Percentiles rank a stretch among this genome's conserved stretches.
Conservation (phyloP, 2,888 invertebrate genomes). For the Idaea biselata region DNA sequence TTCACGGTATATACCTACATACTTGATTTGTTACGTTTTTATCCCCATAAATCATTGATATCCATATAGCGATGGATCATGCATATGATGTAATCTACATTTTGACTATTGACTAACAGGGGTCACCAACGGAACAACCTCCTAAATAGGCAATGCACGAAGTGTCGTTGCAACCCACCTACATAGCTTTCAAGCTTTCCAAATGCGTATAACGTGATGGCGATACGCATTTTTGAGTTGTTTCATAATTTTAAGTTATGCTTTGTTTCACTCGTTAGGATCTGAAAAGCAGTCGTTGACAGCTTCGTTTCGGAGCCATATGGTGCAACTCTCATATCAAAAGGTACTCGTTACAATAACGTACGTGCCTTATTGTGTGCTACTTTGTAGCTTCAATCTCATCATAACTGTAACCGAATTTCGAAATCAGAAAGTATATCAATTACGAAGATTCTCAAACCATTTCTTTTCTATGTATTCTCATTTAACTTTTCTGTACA, state of each 20-base stretch:
- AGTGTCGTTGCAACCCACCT: slow-evolving; percentile 54
- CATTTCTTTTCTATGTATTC: background rate
- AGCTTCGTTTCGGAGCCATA: slow-evolving; percentile 26
- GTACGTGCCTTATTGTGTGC: background rate
- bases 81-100: slow-evolving; percentile 59
- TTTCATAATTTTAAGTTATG: too few relatives aligned
- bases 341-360: slow-evolving; percentile 14
- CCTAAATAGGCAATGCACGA: slow-evolving; percentile 70
- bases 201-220: slow-evolving; percentile 35
- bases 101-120: slow-evolving; percentile 47
- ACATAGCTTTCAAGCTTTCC: slow-evolving; percentile 34
- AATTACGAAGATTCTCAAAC: background rate
- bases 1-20: slow-evolving; percentile 10
- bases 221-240: background rate
- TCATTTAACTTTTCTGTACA: background rate
- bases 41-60: slow-evolving; percentile 38
- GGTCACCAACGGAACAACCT: slow-evolving; percentile 52
- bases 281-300: slow-evolving; percentile 25
- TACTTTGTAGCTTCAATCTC: background rate
- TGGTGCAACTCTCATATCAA: slow-evolving; percentile 20
- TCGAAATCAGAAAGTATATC: background rate
- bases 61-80: slow-evolving; percentile 39
- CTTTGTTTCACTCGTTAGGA: slow-evolving; percentile 21
- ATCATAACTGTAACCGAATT: background rate
- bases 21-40: slow-evolving; percentile 32